Evolutionary conservation across 2,888 invertebrate genomes (phyloP), one percentile per base, ranked within the genome.

Genomic region (Amblyteles armatorius): DNA sequence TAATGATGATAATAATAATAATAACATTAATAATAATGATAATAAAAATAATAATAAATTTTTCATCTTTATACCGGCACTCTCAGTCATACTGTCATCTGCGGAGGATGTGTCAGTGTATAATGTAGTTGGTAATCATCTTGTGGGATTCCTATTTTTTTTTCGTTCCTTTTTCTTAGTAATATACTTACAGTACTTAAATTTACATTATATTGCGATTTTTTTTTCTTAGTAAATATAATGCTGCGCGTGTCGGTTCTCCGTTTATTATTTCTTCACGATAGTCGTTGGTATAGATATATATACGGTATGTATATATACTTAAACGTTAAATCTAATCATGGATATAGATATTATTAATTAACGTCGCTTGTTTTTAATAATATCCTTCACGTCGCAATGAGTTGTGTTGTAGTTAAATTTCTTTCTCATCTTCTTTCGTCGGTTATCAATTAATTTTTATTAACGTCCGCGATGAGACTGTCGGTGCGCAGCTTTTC

Each of bases 101-200:
- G 82, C 79, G 86, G 67, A 85, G 76, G 77, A 79, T 78, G 57
- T 81, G 74, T 78, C 65, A 79, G 73, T 82, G 74, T 79, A 72
- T 71, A 83, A 86, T 86, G 76, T 78, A 72, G 48, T 69, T 73
- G 76, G 71, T 82, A 73, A 67, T 84, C 29, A 76, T 86, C 72
- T 65, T 79, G 81, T 44, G 55, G 71, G 13, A 81, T 71, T 71
- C 52, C 44, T 72, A 44, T 52, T 57, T 68, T 40, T 40, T 63
- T 69, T 65, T 71, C 50, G 19, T 55, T 77, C 50, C 48, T 79
- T 63, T 50, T 36, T 60, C 16, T 73, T 83, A 36, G 52, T 69
- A 81, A 86, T 81, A 69, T 86, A 88, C 86, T 89, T 87, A 88
- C 88, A 86, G 84, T 87, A 89, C 85, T 89, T 88, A 89, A 72